A percentile compares a stretch with the other conserved stretches of the same genome.
phyloP scores from a whole-genome alignment of 2,113 vertebrate genomes.

The Irena cyanogastra region DNA sequence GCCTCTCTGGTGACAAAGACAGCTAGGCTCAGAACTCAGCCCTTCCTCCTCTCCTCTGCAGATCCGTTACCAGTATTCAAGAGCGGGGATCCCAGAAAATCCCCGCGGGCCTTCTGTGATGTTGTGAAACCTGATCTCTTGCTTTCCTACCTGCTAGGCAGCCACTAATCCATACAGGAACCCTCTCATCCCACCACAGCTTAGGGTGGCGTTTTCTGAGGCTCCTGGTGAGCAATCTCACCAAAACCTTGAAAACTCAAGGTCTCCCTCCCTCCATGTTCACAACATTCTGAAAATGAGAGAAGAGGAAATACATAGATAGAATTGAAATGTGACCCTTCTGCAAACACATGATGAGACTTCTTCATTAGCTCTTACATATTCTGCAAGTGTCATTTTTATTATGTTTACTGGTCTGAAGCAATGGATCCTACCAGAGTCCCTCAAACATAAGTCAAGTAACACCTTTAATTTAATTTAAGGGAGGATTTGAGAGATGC shows the following conservation, averaged over 20 bases:
- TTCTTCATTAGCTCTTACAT: not conserved
- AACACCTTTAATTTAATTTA: not conserved
- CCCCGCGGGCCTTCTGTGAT: not conserved
- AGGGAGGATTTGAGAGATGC: rapidly evolving
- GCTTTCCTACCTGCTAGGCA: not conserved
- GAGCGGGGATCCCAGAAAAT: rapidly evolving
- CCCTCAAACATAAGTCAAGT: not conserved
- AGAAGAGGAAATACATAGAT: not conserved
- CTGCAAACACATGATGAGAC: not conserved
- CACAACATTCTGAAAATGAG: not conserved
- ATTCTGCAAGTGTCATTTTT: not conserved
- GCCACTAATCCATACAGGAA: not conserved
- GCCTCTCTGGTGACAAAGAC: not conserved
- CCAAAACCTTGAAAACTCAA: not conserved
- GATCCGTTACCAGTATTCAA: rapidly evolving
- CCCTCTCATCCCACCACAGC: rapidly evolving
- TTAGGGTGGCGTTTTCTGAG: not conserved
- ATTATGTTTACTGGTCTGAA: not conserved
- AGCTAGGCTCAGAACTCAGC: not conserved
- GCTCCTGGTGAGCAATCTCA: not conserved
- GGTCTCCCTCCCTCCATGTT: not conserved
- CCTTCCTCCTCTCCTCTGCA: not conserved
- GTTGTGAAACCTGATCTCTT: not conserved
- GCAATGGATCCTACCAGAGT: not conserved
- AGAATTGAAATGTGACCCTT: not conserved